Conservation (phyloP, 2,888 invertebrate genomes). For the Muscina levida region DNA sequence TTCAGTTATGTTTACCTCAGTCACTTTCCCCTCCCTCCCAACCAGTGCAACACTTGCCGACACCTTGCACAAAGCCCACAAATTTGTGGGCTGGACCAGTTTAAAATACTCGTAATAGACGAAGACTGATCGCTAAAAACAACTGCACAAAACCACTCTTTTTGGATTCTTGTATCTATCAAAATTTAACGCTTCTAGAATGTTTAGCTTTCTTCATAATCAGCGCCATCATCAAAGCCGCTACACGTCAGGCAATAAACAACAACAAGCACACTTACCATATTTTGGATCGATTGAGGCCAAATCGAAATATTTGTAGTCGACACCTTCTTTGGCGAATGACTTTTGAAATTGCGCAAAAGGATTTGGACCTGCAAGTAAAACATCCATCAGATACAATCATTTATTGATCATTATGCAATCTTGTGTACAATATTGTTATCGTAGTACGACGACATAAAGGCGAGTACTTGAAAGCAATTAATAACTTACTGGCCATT, state of each 20-base stretch:
- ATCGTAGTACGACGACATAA: neutral
- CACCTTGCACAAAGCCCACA: neutral
- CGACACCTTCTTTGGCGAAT: slow-evolving; percentile 73
- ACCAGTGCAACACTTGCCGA: neutral
- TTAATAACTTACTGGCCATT: slow-evolving; percentile 72
- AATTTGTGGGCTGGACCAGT: no score
- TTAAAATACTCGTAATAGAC: no score
- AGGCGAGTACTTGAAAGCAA: neutral
- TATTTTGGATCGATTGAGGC: slow-evolving; percentile 87
- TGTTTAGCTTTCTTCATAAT: no score
- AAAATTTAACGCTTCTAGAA: no score
- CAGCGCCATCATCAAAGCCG: neutral
- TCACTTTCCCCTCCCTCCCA: no score
- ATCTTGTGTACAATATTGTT: slow-evolving; percentile 27
- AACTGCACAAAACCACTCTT: no score
- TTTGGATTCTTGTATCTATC: no score
- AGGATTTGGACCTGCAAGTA: slow-evolving; percentile 73
- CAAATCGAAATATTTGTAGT: slow-evolving; percentile 90
- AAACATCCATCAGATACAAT: neutral
- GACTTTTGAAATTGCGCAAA: slow-evolving; percentile 77
- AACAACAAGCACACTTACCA: slow-evolving; percentile 82
- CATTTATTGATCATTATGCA: slow-evolving; percentile 63
- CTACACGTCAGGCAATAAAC: neutral
- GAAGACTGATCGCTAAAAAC: no score
- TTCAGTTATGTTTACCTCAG: neutral